These are phyloP conservation scores for Gisinianus flammeolus DNA, from an alignment of 2,888 invertebrate genomes.

Conservation along the genomic window DNA sequence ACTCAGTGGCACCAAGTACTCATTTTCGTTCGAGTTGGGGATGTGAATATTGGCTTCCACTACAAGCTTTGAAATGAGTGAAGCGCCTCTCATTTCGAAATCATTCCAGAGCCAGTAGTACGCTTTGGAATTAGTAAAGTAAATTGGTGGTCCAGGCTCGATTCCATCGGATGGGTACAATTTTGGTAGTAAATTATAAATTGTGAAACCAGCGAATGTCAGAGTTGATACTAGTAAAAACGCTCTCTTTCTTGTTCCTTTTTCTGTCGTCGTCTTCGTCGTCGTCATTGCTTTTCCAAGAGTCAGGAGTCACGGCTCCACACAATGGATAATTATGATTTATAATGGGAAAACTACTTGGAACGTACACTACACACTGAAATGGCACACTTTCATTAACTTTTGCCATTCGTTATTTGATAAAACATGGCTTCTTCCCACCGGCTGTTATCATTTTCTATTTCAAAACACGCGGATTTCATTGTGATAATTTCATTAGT, in stretches of 20 bases:
- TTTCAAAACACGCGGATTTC: no score
- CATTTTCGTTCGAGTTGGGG: neutral
- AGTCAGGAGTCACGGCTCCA: neutral
- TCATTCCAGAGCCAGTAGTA: neutral
- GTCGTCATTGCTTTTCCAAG: neutral
- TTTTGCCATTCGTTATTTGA: no score
- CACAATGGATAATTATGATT: neutral
- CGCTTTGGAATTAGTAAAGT: neutral
- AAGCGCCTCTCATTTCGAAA: neutral
- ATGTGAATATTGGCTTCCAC: neutral
- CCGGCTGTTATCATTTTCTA: no score
- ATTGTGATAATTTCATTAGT: no score
- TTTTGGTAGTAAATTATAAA: slow-evolving; percentile 1
- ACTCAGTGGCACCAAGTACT: neutral
- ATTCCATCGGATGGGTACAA: neutral
- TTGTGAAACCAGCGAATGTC: neutral
- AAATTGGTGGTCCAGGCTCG: neutral
- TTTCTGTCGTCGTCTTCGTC: neutral
- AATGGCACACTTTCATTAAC: neutral
- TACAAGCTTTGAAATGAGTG: neutral
- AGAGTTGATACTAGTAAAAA: neutral
- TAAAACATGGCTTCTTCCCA: no score
- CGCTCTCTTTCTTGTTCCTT: neutral
- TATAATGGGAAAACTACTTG: neutral
- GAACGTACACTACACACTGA: neutral